phyloP scores from a whole-genome alignment of 2,113 vertebrate species.

The Pteruthius melanotis region DNA sequence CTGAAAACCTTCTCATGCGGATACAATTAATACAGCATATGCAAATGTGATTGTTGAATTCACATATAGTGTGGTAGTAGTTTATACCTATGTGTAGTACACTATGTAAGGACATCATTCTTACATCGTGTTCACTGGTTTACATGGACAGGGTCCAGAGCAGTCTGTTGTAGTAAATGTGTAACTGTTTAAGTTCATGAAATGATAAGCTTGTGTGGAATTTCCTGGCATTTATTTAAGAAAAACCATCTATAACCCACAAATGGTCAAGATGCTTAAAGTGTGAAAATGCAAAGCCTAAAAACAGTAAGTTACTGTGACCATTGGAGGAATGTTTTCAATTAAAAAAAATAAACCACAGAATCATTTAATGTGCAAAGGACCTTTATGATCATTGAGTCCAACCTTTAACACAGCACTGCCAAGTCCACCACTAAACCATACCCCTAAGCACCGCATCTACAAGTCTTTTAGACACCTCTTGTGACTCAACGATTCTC shows the following conservation, averaged over 20 bases:
- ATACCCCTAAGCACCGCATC: not conserved
- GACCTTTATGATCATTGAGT: not conserved
- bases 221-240: constrained; percentile 27
- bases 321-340: not conserved
- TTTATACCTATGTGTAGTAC: not conserved
- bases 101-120: not conserved
- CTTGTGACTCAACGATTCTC: not conserved
- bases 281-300: not conserved
- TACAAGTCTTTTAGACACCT: not conserved
- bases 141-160: not conserved
- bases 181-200: not conserved
- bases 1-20: not conserved
- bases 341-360: not conserved
- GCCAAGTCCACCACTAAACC: not conserved
- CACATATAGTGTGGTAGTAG: not conserved
- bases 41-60: not conserved
- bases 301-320: not conserved
- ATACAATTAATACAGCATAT: not conserved
- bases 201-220: constrained; percentile 19
- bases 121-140: not conserved
- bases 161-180: not conserved
- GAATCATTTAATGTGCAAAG: not conserved
- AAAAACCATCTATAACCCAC: not conserved
- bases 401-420: not conserved
- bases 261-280: not conserved